Evolutionary conservation across 2,797 vertebrate genomes (phyloP), one percentile per base, ranked within the genome.

Genomic region (Myotis vivesi): DNA sequence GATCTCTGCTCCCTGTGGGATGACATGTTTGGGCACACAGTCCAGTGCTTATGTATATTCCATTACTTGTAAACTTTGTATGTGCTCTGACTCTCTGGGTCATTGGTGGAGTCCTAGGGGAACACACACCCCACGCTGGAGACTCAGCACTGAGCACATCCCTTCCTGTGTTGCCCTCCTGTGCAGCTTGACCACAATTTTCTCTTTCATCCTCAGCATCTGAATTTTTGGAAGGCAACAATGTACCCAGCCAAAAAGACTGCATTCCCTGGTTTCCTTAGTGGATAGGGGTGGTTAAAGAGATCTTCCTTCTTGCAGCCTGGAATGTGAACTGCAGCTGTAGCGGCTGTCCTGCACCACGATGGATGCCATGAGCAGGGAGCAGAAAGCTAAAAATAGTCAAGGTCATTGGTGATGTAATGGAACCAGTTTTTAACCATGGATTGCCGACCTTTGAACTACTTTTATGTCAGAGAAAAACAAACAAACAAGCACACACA

Each of bases 101-200:
- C 33, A 15, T 33, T 36, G 55, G 33, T 53, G 15, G 2, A 22
- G 64, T 73, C 19, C 15, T 19, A 28, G 20, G 33, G 62, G 19
- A 86, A 5, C 17, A 44, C 0, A 1, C 38, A 22, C 6, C 33
- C 6, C 20, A 53, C 1, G 0, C 8, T 16, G 38, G 55, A 36
- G 10, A n/a, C 41, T 28, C 16, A 64, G 68, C 72, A 20, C 20
- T 33, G 23, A 44, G 8, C 23, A 38, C 15, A 30, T 36, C 16
- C 5, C 46, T 1, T 69, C 13, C 46, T 20, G 8, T 28, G 13
- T 23, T 33, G 66, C 11, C 59, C 57, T 88, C 59, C 28, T 62
- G 28, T 62, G 28, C 12, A 0, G 59, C 12, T 30, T 62, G 59
- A 30, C 59, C 59, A 62, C 59, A 30, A 30, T 64, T 64, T 72